Conservation (phyloP, 1,140 invertebrate species). For the Atopsyche davidsoni region DNA sequence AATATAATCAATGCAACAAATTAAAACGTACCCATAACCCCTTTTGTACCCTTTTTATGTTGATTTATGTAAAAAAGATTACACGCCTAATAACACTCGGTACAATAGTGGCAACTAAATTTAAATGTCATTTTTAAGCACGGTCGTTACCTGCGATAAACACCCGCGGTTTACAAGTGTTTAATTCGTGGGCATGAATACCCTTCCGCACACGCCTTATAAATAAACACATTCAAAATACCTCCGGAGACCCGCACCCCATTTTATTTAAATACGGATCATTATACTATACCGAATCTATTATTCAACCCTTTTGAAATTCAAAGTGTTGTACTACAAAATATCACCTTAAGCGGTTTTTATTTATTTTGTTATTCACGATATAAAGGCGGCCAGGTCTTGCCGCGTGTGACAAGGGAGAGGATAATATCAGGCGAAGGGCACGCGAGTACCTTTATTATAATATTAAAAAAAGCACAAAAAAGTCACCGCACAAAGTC, state of each 20-base stretch:
- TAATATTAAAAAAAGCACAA: constrained; percentile 9
- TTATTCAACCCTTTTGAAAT: constrained; percentile 22
- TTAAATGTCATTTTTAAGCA: too few species aligned
- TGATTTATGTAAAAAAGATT: too few species aligned
- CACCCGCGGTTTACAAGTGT: too few species aligned
- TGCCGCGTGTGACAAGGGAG: constrained; percentile 4
- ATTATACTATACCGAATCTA: constrained; percentile 12
- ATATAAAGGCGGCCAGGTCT: constrained; percentile 5
- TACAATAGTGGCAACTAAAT: too few species aligned
- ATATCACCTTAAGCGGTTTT: constrained; percentile 15
- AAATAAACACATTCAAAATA: constrained; percentile 4
- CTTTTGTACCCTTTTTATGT: too few species aligned
- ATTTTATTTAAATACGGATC: constrained; percentile 26
- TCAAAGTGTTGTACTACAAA: not conserved
- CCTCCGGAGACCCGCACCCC: constrained; percentile 12
- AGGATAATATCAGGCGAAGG: not conserved
- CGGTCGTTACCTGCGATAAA: too few species aligned
- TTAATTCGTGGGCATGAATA: too few species aligned
- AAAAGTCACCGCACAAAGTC: constrained; percentile 18
- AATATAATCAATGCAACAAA: too few species aligned
- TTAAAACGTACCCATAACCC: too few species aligned
- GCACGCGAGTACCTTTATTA: constrained; percentile 9
- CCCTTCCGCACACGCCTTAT: too few species aligned
- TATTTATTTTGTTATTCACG: constrained; percentile 18
- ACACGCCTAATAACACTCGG: too few species aligned